Conservation (phyloP, 2,113 vertebrate species). For the Campylorhamphus procurvoides region DNA sequence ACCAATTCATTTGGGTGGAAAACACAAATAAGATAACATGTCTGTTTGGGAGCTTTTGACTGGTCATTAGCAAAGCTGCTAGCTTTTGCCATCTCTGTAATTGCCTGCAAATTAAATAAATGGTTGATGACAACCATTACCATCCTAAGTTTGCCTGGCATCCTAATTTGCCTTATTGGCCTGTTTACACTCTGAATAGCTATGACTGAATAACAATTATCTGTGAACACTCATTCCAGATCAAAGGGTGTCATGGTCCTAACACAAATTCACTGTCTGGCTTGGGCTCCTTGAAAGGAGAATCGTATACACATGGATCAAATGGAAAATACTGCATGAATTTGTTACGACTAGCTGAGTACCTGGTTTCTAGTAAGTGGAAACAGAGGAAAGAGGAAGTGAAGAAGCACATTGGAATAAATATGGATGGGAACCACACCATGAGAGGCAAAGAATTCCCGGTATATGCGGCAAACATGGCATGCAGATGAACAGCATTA, state of each 20-base stretch:
- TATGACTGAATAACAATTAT: not conserved
- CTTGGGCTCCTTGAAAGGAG: not conserved
- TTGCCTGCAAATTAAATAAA: not conserved
- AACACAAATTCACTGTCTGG: fast-evolving
- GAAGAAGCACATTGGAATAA: not conserved
- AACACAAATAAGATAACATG: not conserved
- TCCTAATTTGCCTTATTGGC: not conserved
- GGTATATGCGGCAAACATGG: not conserved
- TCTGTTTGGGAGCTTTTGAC: not conserved
- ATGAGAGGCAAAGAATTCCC: not conserved
- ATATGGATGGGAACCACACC: not conserved
- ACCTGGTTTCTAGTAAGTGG: not conserved
- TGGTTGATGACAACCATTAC: not conserved
- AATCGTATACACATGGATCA: not conserved
- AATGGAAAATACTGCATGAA: not conserved
- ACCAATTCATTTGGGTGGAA: not conserved
- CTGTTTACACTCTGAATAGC: not conserved
- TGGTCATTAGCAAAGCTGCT: not conserved
- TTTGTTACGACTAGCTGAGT: not conserved
- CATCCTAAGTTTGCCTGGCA: not conserved
- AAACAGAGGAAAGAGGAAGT: not conserved
- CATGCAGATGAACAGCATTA: not conserved
- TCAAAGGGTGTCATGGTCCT: not conserved
- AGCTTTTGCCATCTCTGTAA: not conserved
- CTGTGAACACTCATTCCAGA: not conserved